These are phyloP conservation scores for Musca domestica DNA, from an alignment of 1,140 invertebrate species.

Conservation along the genomic window DNA sequence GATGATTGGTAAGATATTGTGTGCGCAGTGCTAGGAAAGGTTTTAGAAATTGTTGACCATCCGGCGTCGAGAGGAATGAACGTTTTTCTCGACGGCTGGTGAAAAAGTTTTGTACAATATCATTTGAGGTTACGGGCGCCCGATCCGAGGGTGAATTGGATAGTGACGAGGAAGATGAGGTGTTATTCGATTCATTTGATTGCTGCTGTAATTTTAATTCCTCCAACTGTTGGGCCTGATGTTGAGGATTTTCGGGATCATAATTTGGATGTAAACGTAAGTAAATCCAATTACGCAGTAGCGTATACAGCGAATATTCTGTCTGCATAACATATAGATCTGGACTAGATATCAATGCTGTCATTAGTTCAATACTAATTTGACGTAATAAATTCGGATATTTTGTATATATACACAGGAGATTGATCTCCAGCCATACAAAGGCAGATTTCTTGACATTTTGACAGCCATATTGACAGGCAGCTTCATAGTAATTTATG, in stretches of 20 bases:
- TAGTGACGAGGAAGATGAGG: background rate
- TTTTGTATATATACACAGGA: constrained; percentile 62
- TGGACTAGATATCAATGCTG: constrained; percentile 62
- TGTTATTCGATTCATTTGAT: background rate
- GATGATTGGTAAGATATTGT: constrained; percentile 69
- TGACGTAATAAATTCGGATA: constrained; percentile 60
- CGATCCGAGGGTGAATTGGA: constrained; percentile 1
- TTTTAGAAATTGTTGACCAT: constrained; percentile 60
- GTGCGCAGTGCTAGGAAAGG: constrained; percentile 68
- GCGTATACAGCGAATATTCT: constrained; percentile 75
- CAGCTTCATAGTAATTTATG: constrained; percentile 67
- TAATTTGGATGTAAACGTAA: constrained; percentile 52
- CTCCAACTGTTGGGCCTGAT: background rate
- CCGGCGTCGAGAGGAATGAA: constrained; percentile 62
- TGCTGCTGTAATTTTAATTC: constrained; percentile 6
- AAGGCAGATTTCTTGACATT: constrained; percentile 64
- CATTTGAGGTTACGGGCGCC: constrained; percentile 31
- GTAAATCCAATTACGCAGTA: constrained; percentile 70
- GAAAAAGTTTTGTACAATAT: constrained; percentile 43
- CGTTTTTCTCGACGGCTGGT: constrained; percentile 54
- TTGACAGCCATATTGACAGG: constrained; percentile 66
- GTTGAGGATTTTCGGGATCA: constrained; percentile 41
- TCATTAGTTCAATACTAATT: constrained; percentile 67
- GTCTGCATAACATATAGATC: constrained; percentile 77
- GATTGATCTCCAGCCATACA: constrained; percentile 70